Evolutionary conservation across 2,113 vertebrate genomes (phyloP), one percentile per base, ranked within the genome.

Genomic region (Pithys albifrons): DNA sequence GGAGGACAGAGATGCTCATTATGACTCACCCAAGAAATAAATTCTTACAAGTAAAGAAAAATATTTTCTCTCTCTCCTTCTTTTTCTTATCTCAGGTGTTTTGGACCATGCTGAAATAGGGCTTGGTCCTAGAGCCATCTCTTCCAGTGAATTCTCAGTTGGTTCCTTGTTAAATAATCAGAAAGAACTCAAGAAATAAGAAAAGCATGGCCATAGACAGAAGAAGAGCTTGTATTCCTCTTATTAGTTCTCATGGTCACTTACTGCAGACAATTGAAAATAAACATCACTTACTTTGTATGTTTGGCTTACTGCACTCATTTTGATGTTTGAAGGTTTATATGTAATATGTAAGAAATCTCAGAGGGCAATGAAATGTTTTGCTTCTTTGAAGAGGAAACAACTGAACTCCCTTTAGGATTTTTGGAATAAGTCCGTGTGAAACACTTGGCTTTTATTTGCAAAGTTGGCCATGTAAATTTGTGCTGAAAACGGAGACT

Each of bases 401-500:
- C 22, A 88, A 89, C 35, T 51, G 25, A 89, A 22, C 12, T 85
- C 66, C 45, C 70, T 58, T 29, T 46, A 79, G 28, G 71, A 82
- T 48, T 76, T 94, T 85, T 83, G 49, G 80, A 94, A 51, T 18
- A 73, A 76, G 81, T 74, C 54, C 74, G 76, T 0, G 0, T 61
- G 71, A 89, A 95, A 73, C 57, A 58, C 54, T 49, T 54, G 39
- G 76, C 16, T 93, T 88, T 85, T 85, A 91, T 76, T 89, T 88
- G 78, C 62, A 59, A 76, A 73, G 31, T 9, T 89, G 58, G 54
- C 25, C 12, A 1, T 62, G 22, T 73, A 93, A 85, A 82, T 73
- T 92, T 94, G 27, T 72, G 77, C 52, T 95, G 89, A 93, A 95
- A 95, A 76, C 16, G 6, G 57, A 88, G 41, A 73, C 43, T 73